Conservation (phyloP, 2,113 vertebrate species). For the Trochalopteron elliotii region DNA sequence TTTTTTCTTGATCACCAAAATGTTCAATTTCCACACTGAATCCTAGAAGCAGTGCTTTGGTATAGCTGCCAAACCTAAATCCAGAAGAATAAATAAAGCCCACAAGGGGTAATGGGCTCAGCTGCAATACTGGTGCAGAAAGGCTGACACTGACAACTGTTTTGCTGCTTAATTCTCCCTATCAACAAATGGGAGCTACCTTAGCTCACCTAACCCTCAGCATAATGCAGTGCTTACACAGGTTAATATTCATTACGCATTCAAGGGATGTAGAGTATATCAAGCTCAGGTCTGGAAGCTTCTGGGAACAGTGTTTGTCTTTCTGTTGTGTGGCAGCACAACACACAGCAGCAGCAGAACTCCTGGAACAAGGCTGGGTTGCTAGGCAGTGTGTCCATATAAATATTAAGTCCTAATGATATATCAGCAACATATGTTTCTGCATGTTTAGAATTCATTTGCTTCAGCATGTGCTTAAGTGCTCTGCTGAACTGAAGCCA, state of each 20-base stretch:
- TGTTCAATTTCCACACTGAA: background rate
- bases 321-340: background rate
- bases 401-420: conserved; percentile 22
- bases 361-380: conserved; percentile 2
- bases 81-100: background rate
- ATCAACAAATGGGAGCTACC: background rate
- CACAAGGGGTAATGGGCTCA: background rate
- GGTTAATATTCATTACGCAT: background rate
- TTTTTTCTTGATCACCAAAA: background rate
- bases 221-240: background rate
- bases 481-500: conserved; percentile 37
- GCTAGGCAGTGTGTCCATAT: background rate
- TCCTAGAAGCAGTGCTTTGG: background rate
- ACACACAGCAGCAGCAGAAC: background rate
- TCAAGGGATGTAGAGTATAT: background rate
- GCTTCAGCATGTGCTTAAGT: background rate
- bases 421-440: background rate
- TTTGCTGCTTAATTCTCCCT: background rate
- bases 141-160: background rate
- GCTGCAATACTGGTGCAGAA: background rate
- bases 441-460: conserved; percentile 9
- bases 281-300: background rate
- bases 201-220: background rate
- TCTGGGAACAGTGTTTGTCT: background rate
- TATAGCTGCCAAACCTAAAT: background rate